A percentile compares a stretch with the other conserved stretches of the same genome.
These are phyloP conservation scores for Disparrhopalites patrizii DNA, from an alignment of 2,888 invertebrate genomes.

Conservation along the genomic window DNA sequence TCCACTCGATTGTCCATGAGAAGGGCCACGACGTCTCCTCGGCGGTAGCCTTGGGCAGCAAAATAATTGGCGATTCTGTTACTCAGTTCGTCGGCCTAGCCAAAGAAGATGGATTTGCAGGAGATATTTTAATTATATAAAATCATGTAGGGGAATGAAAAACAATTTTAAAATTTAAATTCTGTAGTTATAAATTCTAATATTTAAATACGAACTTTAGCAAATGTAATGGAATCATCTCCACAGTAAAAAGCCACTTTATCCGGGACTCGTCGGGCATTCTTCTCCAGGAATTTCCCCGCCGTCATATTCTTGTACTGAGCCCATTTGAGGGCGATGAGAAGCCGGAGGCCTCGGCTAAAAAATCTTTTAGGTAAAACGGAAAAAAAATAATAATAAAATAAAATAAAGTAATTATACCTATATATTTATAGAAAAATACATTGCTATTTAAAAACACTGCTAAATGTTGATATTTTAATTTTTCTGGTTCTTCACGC, in stretches of 20 bases:
- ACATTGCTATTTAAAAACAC: too few relatives aligned
- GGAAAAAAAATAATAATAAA: too few relatives aligned
- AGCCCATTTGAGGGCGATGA: slow-evolving; percentile 61
- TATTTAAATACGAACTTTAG: too few relatives aligned
- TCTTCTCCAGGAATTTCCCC: slow-evolving; percentile 71
- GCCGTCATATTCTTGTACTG: slow-evolving; percentile 68
- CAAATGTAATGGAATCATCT: slow-evolving; percentile 80
- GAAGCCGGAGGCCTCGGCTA: slow-evolving; percentile 62
- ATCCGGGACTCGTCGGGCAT: slow-evolving; percentile 71
- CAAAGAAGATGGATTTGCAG: slow-evolving; percentile 50
- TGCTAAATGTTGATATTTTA: too few relatives aligned
- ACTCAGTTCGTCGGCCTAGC: slow-evolving; percentile 80
- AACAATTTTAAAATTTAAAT: too few relatives aligned
- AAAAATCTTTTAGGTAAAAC: too few relatives aligned
- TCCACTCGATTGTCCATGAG: slow-evolving; percentile 90
- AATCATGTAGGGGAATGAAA: too few relatives aligned
- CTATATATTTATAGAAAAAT: neutral
- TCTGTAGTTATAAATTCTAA: too few relatives aligned
- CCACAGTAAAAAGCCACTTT: slow-evolving; percentile 79
- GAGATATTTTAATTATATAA: neutral
- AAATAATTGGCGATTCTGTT: slow-evolving; percentile 77
- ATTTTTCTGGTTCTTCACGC: too few relatives aligned
- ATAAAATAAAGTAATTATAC: neutral
- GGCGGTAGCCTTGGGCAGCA: slow-evolving; percentile 70
- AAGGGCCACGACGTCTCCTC: slow-evolving; percentile 83